Conservation (phyloP, 2,888 invertebrate genomes). For the Drosophila tripunctata region DNA sequence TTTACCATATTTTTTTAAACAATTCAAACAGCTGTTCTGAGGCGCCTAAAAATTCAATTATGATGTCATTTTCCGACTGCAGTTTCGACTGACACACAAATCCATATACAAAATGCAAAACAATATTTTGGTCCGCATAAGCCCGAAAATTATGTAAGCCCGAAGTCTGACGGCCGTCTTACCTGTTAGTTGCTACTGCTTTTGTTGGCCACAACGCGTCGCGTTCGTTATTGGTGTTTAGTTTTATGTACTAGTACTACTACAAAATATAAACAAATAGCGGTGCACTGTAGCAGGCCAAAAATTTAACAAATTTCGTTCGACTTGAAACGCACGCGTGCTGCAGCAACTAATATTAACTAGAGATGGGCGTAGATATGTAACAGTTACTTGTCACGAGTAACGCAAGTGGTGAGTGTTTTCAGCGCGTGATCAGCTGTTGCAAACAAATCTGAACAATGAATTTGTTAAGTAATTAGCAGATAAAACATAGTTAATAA, state of each 20-base stretch:
- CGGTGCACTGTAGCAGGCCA: constrained; percentile 11
- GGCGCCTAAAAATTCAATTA: constrained; percentile 27
- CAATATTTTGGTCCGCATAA: constrained; percentile 29
- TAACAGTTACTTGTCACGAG: constrained; percentile 9
- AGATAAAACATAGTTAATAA: too few relatives aligned
- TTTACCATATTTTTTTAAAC: neutral
- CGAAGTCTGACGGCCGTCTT: constrained; percentile 2
- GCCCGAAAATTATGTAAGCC: constrained; percentile 62
- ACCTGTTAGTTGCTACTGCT: constrained; percentile 36
- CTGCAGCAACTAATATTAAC: constrained; percentile 54
- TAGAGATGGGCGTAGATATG: constrained; percentile 25
- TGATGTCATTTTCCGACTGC: constrained; percentile 61
- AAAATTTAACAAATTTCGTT: constrained; percentile 42
- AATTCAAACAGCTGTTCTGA: neutral
- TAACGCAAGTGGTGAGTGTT: too few relatives aligned
- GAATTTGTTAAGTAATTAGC: too few relatives aligned
- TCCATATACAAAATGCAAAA: constrained; percentile 38
- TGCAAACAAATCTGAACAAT: too few relatives aligned
- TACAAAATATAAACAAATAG: constrained; percentile 43
- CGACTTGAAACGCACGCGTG: constrained; percentile 61
- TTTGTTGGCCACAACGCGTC: constrained; percentile 35
- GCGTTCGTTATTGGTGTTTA: constrained; percentile 12
- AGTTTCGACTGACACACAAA: constrained; percentile 29
- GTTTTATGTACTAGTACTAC: constrained; percentile 13
- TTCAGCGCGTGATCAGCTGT: too few relatives aligned